These are phyloP conservation scores for Coenobita brevimanus DNA, from an alignment of 1,140 invertebrate genomes.

Conservation along the genomic window DNA sequence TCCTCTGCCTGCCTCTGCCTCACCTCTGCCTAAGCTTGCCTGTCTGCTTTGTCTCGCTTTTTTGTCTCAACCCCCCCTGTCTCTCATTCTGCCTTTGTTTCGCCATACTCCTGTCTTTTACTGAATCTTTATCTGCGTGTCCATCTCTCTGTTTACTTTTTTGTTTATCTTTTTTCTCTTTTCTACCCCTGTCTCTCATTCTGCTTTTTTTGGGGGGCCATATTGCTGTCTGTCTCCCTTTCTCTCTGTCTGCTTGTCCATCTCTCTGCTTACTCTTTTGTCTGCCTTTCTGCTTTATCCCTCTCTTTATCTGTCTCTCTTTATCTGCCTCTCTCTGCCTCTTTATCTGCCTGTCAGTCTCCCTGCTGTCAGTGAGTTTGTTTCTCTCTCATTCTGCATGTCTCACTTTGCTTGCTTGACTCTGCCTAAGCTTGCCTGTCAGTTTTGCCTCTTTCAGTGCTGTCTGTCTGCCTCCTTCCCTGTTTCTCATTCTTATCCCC, in stretches of 20 bases:
- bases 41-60: too few relatives aligned
- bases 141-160: too few relatives aligned
- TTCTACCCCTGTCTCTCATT: background rate
- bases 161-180: background rate
- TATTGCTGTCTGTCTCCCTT: background rate
- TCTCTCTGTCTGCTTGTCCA: background rate
- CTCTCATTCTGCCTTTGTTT: too few relatives aligned
- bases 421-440: background rate
- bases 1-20: too few relatives aligned
- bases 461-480: background rate
- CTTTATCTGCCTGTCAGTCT: background rate
- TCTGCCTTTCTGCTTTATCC: background rate
- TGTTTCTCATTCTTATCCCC: background rate
- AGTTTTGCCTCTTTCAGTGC: background rate
- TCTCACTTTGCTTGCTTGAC: background rate
- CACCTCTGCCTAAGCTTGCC: too few relatives aligned
- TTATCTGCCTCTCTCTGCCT: background rate
- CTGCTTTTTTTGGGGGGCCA: background rate
- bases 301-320: background rate
- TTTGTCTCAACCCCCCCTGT: too few relatives aligned
- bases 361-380: background rate
- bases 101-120: too few relatives aligned
- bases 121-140: too few relatives aligned
- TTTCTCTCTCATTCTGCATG: background rate
- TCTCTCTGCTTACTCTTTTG: background rate